phyloP scores from a whole-genome alignment of 37 sponge, comb jelly and placozoan species.

The Ephydatia muelleri region DNA sequence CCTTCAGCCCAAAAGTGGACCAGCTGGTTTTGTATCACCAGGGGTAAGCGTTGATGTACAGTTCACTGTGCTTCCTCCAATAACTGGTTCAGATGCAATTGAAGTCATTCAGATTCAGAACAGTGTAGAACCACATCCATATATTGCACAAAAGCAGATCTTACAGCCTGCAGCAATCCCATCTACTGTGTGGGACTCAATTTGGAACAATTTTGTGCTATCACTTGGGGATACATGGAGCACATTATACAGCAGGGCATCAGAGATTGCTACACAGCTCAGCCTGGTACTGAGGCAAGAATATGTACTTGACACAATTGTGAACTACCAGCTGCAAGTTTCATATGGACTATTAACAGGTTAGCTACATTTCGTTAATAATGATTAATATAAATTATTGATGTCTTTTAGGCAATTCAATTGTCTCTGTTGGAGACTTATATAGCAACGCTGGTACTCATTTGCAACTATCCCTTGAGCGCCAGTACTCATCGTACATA shows the following conservation, averaged over 20 bases:
- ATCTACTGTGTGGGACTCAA: constrained; percentile 13
- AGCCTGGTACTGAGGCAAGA: constrained; percentile 17
- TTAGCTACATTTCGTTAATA: neutral
- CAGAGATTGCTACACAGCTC: constrained; percentile 22
- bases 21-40: constrained; percentile 32
- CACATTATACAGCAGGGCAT: neutral
- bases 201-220: constrained; percentile 20
- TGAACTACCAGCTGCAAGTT: constrained; percentile 24
- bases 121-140: neutral
- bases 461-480: neutral
- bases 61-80: neutral
- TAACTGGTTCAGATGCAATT: neutral
- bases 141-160: constrained; percentile 1
- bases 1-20: constrained; percentile 13
- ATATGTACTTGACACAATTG: neutral
- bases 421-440: neutral
- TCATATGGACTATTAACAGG: constrained; percentile 23
- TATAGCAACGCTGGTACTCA: neutral
- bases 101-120: neutral
- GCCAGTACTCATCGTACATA: constrained; percentile 22
- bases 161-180: constrained; percentile 12
- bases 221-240: constrained; percentile 27
- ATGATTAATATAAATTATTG: neutral
- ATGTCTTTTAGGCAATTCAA: neutral
- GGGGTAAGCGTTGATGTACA: neutral